Evolutionary conservation across 2,888 invertebrate species (phyloP), one percentile per base, ranked within the genome.

Genomic region (Xylocampa areola): DNA sequence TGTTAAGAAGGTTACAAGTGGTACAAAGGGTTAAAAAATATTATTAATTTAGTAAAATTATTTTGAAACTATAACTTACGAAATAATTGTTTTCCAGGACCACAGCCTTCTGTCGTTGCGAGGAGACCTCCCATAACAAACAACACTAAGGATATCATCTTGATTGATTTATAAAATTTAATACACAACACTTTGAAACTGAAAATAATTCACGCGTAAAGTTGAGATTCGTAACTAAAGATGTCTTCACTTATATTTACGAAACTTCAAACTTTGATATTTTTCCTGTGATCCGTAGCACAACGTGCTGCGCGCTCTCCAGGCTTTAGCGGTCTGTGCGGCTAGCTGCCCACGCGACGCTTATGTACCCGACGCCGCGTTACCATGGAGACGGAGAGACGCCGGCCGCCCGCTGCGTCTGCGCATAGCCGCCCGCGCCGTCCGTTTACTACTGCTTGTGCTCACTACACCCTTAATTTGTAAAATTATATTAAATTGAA

Each of bases 151-250:
- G 91, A 79, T 82, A 90, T 89, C 93, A 93, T 93, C 65, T 86
- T 90, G 81, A 78, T 64, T 90, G 81, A 78, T 64, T 59, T 68
- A 62, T 79, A 76, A 79, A 77, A 82, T 82, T 88, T 82, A 81
- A 75, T 86, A 84, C 87, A 90, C 92, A 80, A 91, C 93, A 93
- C 93, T 92, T 84, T 82, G 63, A 84, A 82, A 89, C 89, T 87
- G 83, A 86, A 88, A 84, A 76, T n/a, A 82, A 79, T 77, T 76
- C 91, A 88, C 89, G 83, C 48, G 69, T 76, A 73, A 86, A 87
- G 86, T 84, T 90, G 92, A 87, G 92, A 92, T 91, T 93, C 94
- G 94, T 91, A 93, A 93, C 93, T 90, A 92, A 91, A 89, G 87
- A 61, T 61, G 52, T 59, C 48, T 67, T 78, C 90, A 92, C 92